Evolutionary conservation across 2,888 invertebrate species (phyloP).

Genomic region (Polydrusus cervinus): DNA sequence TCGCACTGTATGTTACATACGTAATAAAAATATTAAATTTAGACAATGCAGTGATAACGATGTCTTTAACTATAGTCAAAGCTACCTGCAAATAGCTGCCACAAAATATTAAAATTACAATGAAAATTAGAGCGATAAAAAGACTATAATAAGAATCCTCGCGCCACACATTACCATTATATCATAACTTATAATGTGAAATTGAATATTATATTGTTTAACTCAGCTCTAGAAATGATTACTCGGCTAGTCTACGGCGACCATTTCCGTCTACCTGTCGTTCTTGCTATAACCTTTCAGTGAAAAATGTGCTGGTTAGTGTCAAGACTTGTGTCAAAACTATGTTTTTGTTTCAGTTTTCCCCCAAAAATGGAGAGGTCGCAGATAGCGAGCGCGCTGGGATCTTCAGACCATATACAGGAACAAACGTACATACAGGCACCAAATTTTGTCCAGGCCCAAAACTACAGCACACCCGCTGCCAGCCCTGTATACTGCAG

Average conservation of each 20-base stretch:
- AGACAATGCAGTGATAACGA: constrained; percentile 11
- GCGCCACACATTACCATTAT: constrained; percentile 23
- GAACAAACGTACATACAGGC: constrained; percentile 71
- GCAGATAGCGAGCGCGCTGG: constrained; percentile 67
- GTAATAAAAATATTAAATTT: constrained; percentile 4
- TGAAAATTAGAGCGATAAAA: constrained; percentile 17
- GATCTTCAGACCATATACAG: constrained; percentile 67
- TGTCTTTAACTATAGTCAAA: constrained; percentile 6
- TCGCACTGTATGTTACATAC: neutral
- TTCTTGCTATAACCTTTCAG: neutral
- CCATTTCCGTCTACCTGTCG: constrained; percentile 21
- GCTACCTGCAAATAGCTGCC: constrained; percentile 4
- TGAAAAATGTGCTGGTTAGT: constrained; percentile 32
- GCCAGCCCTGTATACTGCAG: constrained; percentile 67
- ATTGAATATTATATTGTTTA: constrained; percentile 9
- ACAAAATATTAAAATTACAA: constrained; percentile 7
- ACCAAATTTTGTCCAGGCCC: constrained; percentile 69
- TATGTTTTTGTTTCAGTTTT: constrained; percentile 67
- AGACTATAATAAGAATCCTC: constrained; percentile 18
- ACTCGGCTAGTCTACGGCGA: constrained; percentile 8
- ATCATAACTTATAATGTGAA: neutral
- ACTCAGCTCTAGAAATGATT: constrained; percentile 4
- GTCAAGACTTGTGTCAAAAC: constrained; percentile 36
- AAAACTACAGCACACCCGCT: constrained; percentile 67
- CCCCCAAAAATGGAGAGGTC: constrained; percentile 71